phyloP scores from a whole-genome alignment of 92 coral and sea anemone species.

The Bergia puertoricense region DNA sequence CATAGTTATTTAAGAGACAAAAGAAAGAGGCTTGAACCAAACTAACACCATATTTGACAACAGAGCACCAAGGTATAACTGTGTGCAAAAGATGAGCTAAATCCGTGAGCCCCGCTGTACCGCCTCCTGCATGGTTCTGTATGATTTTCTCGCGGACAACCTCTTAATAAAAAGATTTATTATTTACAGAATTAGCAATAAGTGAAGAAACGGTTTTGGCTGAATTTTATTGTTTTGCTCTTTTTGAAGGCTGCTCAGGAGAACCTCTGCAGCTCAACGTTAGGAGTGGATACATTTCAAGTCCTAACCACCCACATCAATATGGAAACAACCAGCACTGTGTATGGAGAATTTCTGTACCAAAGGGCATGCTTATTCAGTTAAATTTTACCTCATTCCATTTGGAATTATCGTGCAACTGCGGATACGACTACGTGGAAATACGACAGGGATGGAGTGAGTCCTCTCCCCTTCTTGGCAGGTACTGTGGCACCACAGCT shows the following conservation, averaged over 20 bases:
- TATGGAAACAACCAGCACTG: slow-evolving; percentile 69
- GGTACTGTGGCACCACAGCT: slow-evolving; percentile 77
- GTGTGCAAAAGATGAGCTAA: no score
- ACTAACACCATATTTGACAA: no score
- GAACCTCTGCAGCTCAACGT: background rate
- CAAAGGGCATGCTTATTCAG: slow-evolving; percentile 61
- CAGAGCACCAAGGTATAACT: no score
- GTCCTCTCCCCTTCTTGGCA: slow-evolving; percentile 70
- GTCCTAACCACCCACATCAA: slow-evolving; percentile 75
- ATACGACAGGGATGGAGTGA: slow-evolving; percentile 73
- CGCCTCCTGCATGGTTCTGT: no score
- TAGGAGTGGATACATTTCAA: slow-evolving; percentile 73
- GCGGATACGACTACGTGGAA: slow-evolving; percentile 75
- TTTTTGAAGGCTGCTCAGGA: background rate
- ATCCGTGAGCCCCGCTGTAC: no score
- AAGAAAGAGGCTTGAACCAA: no score
- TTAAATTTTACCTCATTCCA: slow-evolving; percentile 84
- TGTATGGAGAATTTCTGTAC: slow-evolving; percentile 75
- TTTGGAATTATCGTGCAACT: slow-evolving; percentile 52
- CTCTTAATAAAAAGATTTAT: no score
- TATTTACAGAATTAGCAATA: no score
- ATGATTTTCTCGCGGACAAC: no score
- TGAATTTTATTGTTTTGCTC: no score
- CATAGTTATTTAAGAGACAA: no score
- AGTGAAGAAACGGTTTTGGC: no score